phyloP scores from a whole-genome alignment of 2,113 vertebrate species.

The Dinomys branickii region DNA sequence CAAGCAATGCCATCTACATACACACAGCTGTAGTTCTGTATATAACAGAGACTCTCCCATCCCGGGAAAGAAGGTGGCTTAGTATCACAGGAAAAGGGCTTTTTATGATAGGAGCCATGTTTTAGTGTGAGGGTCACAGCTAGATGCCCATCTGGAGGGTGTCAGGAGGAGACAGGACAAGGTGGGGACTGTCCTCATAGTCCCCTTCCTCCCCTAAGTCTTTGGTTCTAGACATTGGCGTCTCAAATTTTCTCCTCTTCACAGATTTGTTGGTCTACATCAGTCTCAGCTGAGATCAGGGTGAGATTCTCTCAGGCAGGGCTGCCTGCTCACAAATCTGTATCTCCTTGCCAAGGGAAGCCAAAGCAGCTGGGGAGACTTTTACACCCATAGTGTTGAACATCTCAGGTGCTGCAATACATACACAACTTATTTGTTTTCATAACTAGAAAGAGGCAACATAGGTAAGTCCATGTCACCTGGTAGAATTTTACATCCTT shows the following conservation, averaged over 20 bases:
- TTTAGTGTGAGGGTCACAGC: neutral
- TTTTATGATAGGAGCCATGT: neutral
- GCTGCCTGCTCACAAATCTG: accelerated
- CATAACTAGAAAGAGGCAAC: neutral
- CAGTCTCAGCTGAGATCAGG: neutral
- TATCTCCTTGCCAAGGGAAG: accelerated
- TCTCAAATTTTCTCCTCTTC: neutral
- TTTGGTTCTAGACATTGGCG: accelerated
- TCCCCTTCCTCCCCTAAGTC: accelerated
- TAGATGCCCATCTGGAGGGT: accelerated
- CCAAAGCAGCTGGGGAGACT: accelerated
- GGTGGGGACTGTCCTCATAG: too few relatives aligned
- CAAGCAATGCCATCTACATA: neutral
- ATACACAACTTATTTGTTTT: too few relatives aligned
- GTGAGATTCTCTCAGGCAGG: neutral
- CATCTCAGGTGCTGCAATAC: accelerated
- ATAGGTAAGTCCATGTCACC: neutral
- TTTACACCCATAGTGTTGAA: accelerated
- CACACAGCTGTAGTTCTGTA: neutral
- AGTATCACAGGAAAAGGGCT: neutral
- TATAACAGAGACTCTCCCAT: accelerated
- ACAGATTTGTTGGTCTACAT: accelerated
- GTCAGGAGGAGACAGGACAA: neutral
- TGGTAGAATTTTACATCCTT: neutral
- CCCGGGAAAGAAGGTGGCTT: neutral